Conservation (phyloP, 92 coral and sea anemone genomes). For the Palythoa heliodiscus region DNA sequence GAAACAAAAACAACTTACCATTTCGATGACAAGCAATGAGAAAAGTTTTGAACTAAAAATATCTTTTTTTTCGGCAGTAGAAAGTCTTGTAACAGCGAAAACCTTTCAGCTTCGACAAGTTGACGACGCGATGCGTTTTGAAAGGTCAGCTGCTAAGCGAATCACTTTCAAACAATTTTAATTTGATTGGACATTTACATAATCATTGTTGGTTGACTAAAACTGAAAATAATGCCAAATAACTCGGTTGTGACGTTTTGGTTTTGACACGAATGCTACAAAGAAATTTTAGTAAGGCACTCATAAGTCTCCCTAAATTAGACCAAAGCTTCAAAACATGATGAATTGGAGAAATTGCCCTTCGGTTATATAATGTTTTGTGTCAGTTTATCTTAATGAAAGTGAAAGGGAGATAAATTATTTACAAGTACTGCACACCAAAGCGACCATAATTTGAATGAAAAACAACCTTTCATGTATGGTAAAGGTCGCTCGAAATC, state of each 20-base stretch:
- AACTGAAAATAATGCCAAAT: slow-evolving; percentile 14
- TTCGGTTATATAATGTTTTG: slow-evolving; percentile 15
- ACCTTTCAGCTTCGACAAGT: neutral
- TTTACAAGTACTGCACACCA: slow-evolving; percentile 5
- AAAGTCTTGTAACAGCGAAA: neutral
- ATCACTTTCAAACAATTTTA: slow-evolving; percentile 34
- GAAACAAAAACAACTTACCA: slow-evolving; percentile 21
- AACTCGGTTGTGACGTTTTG: slow-evolving; percentile 1
- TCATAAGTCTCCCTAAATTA: neutral
- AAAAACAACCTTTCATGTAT: slow-evolving; percentile 17
- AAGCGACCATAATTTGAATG: slow-evolving; percentile 24
- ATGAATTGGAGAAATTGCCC: neutral
- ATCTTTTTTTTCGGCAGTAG: neutral
- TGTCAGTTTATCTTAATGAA: neutral
- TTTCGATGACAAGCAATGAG: neutral
- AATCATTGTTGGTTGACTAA: slow-evolving; percentile 44
- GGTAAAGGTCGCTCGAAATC: neutral
- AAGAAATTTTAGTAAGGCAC: neutral
- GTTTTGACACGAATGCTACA: neutral
- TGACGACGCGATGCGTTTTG: slow-evolving; percentile 1
- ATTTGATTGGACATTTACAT: slow-evolving; percentile 45
- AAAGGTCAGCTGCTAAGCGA: slow-evolving; percentile 16
- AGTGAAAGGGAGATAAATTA: slow-evolving; percentile 20
- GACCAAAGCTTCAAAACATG: slow-evolving; percentile 15
- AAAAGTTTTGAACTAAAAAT: neutral